Base-by-base conservation (phyloP, 2,888 invertebrate genomes). In the Deilephila porcellus region DNA sequence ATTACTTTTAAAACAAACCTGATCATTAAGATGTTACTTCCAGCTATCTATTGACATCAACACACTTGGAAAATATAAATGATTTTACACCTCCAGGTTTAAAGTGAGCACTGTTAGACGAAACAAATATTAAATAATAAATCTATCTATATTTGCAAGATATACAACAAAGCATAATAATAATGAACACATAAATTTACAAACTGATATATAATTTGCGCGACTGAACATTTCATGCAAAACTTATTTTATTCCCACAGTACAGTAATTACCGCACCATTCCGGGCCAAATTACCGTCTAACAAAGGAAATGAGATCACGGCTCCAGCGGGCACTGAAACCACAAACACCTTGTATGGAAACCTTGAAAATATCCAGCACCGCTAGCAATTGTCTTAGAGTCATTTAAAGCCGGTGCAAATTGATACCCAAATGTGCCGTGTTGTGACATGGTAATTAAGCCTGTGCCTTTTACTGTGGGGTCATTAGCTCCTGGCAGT, bases 291-390 rank as follows among this genome's bases (percentile, higher is more conserved):
- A 89, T 91, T 88, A 78, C 83, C 76, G 72, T 76, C 25, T 77
- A 84, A 91, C 90, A 89, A 90, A 88, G 86, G 81, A 82, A 86
- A 86, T 85, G 86, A 87, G 90, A 86, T 84, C 85, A 87, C 77
- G 80, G 77, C 72, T 80, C 75, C 72, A 74, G 79, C 80, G 74
- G 80, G 75, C 79, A 74, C 77, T 76, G 75, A 84, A 86, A 91
- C 88, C 89, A 76, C 90, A 88, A 77, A 14, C 73, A 71, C 90
- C 89, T 88, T 90, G 78, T 90, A 88, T 73, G 85, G 89, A 78
- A 82, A 75, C 87, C 87, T 86, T 86, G 83, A 81, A 83, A 74
- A 77, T 71, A 70, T 17, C 59, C 59, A 70, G 64, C 29, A 60
- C 70, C 70, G 45, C 71, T 59, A 53, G 25, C 72, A 34, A 73